Percentiles rank a stretch among this genome's conserved stretches.
These are phyloP conservation scores for Eublepharis macularius DNA, from an alignment of 2,113 vertebrate species.

Conservation along the genomic window DNA sequence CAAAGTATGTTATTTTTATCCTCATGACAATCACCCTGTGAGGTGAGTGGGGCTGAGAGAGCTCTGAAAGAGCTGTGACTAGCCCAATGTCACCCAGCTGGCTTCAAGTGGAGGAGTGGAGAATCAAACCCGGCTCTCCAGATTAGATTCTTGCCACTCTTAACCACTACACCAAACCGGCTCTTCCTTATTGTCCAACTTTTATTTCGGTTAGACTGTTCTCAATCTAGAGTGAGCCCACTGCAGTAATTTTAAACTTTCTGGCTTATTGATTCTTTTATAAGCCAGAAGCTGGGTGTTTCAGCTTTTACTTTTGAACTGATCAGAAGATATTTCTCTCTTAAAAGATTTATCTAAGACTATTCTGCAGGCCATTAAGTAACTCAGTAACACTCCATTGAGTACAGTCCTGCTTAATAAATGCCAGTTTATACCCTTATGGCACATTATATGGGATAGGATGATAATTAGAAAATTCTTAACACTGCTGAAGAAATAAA, in stretches of 20 bases:
- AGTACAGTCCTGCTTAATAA: conserved; percentile 37
- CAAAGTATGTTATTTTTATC: no score
- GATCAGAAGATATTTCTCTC: conserved; percentile 22
- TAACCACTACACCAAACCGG: no score
- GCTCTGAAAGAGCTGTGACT: no score
- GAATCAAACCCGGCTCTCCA: no score
- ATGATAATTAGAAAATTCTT: conserved; percentile 11
- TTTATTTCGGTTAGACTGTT: background rate
- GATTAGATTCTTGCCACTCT: no score
- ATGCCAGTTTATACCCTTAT: conserved; percentile 36
- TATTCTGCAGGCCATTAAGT: conserved; percentile 36
- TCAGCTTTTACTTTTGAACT: conserved; percentile 31
- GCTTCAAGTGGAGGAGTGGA: no score
- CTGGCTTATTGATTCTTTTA: conserved; percentile 15
- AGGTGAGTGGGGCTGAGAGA: no score
- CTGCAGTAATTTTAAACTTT: background rate
- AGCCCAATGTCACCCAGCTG: no score
- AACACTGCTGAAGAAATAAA: conserved; percentile 3
- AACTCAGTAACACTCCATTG: conserved; percentile 34
- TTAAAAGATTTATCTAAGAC: conserved; percentile 28
- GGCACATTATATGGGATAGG: conserved; percentile 23
- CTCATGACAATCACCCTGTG: no score
- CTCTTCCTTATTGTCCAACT: background rate
- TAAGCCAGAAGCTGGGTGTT: conserved; percentile 20
- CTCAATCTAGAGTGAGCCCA: background rate